Evolutionary conservation across 2,888 invertebrate genomes (phyloP).

Genomic region (Griposia aprilina): DNA sequence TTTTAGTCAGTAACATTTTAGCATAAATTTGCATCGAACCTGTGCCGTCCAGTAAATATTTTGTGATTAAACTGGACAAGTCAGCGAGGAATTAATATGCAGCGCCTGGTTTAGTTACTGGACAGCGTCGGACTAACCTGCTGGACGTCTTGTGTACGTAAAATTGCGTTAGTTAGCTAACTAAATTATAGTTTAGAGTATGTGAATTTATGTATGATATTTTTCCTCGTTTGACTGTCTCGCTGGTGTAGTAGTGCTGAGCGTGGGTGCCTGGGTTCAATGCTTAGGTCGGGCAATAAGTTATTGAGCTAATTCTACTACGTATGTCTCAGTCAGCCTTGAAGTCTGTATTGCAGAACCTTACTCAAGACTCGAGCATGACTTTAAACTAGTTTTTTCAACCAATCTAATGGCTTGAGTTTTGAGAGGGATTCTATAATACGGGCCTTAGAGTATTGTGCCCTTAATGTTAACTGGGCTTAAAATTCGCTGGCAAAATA

Average conservation of each 20-base stretch:
- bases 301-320: no score
- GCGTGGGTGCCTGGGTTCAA: no score
- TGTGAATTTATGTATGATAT: neutral
- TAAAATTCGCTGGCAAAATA: neutral
- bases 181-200: neutral
- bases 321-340: no score
- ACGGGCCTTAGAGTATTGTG: no score
- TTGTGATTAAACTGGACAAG: constrained; percentile 64
- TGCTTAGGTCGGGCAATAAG: neutral
- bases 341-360: no score
- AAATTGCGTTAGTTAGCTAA: constrained; percentile 26
- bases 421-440: no score
- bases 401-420: no score
- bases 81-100: constrained; percentile 55
- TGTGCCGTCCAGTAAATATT: constrained; percentile 64
- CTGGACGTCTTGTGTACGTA: constrained; percentile 7
- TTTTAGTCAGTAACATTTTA: constrained; percentile 65
- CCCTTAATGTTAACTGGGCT: no score
- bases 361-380: no score
- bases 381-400: no score
- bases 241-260: neutral
- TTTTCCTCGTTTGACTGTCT: neutral
- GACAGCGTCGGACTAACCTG: constrained; percentile 1
- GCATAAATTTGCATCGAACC: constrained; percentile 75
- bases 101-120: constrained; percentile 47